A percentile compares a stretch with the other conserved stretches of the same genome.
phyloP scores from a whole-genome alignment of 2,113 vertebrate genomes.

The Gavia stellata region DNA sequence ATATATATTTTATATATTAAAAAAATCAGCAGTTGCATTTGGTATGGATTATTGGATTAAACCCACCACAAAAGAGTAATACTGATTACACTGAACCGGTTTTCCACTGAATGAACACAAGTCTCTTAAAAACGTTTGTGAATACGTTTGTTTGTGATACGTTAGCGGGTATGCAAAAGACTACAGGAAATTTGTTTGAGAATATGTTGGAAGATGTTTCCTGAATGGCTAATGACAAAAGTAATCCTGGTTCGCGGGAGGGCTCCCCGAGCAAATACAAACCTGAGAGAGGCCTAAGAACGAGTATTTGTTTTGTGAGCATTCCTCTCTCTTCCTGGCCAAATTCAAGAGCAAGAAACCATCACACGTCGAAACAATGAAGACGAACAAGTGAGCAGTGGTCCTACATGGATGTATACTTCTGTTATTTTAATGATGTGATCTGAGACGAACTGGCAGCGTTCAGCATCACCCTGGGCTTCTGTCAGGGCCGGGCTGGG shows the following conservation, averaged over 20 bases:
- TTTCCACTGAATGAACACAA: background rate
- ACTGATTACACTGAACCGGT: background rate
- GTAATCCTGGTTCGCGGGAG: accelerated
- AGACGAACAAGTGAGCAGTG: slow-evolving; percentile 6
- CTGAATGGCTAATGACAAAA: background rate
- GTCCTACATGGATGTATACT: slow-evolving; percentile 25
- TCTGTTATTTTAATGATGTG: slow-evolving; percentile 58
- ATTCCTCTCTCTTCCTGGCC: slow-evolving; percentile 7
- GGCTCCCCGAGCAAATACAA: background rate
- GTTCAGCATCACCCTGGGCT: slow-evolving; percentile 73
- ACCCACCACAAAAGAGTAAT: background rate
- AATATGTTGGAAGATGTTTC: background rate
- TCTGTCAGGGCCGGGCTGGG: slow-evolving; percentile 73
- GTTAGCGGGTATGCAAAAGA: accelerated
- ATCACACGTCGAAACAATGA: slow-evolving; percentile 19
- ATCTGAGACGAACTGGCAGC: slow-evolving; percentile 84
- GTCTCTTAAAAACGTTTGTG: background rate
- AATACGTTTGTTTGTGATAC: background rate
- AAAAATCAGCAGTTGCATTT: background rate
- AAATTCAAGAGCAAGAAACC: slow-evolving; percentile 13
- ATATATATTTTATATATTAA: background rate
- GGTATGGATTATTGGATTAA: background rate
- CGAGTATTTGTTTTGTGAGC: background rate
- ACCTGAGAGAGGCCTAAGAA: background rate
- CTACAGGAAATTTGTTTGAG: background rate